These are phyloP conservation scores for Bergia sp. DNA, from an alignment of 92 coral and sea anemone genomes.

Conservation along the genomic window DNA sequence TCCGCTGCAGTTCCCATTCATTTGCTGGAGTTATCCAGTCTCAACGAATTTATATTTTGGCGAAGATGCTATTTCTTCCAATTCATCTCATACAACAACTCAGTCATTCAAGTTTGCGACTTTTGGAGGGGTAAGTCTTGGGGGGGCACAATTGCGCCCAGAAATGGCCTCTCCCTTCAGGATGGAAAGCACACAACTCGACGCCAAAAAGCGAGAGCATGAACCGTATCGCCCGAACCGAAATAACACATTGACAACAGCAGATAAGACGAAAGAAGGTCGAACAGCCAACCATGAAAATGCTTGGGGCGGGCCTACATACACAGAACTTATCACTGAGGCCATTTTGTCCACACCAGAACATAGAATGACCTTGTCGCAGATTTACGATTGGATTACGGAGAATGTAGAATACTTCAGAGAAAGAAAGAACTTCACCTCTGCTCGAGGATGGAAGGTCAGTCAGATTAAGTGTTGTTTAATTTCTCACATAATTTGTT, in stretches of 20 bases:
- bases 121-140: not conserved
- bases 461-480: not conserved
- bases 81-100: not conserved
- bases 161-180: conserved; percentile 3
- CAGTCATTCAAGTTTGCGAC: not conserved
- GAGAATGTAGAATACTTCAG: conserved; percentile 43
- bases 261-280: not conserved
- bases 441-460: conserved; percentile 48
- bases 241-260: not conserved
- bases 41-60: conserved; percentile 27
- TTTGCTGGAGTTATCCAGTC: conserved; percentile 5
- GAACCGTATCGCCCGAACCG: not conserved
- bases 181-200: not conserved
- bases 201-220: not conserved
- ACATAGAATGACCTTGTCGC: conserved; percentile 46
- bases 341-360: conserved; percentile 42
- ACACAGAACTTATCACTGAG: conserved; percentile 41
- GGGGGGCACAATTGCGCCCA: conserved; percentile 5
- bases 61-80: not conserved
- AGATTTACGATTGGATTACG: conserved; percentile 41
- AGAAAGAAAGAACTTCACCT: conserved; percentile 39
- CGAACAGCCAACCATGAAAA: conserved; percentile 17
- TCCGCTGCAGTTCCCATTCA: not conserved
- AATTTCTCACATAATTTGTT: not conserved
- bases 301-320: conserved; percentile 46